Base-by-base conservation (phyloP, 2,113 vertebrate species). In the Conger conger region DNA sequence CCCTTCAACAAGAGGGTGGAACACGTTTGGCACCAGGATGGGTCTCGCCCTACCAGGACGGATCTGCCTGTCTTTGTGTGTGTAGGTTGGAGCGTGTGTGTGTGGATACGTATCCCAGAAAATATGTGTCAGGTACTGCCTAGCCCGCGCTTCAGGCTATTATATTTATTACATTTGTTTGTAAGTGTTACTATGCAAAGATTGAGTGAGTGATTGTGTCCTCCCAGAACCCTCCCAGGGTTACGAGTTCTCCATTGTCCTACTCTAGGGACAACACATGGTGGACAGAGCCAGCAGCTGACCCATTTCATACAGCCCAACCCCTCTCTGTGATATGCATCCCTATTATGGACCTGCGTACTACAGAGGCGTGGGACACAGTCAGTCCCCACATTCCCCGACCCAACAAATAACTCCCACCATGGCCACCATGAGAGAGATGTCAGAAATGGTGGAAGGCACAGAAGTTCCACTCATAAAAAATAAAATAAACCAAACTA, bases 211-310 rank as follows among this genome's bases (percentile, higher is more conserved):
- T 57, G 54, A 57, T 16, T 35, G 17, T 77, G 16, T 33, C 17
- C 4, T 20, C 54, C 57, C 36, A 6, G 3, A 63, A 63, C 73
- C 23, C 76, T 13, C 36, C 6, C 33, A 17, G 76, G 50, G 73
- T 30, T 17, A 73, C 23, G 40, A 60, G 9, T 73, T 17, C 82
- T 40, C 38, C 82, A 73, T 73, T 73, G n/a, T 73, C 68, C 68
- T 13, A 27, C 27, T 73, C 27, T 33, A n/a, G n/a, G 68, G 68
- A 53, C 42, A 18, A 27, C 33, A 36, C 30, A 33, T 30, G 17
- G 42, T 57, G 83, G 57, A 78, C 76, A 84, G 45, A 23, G 83
- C 20, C 35, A 37, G 33, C 53, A 45, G 37, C 50, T 57, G 76
- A 78, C 83, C 45, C 36, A 13, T 13, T n/a, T 54, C 33, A 17